A percentile compares a stretch with the other conserved stretches of the same genome.
Conservation (phyloP, 1,140 invertebrate species). For the Amphibalanus amphitrite region DNA sequence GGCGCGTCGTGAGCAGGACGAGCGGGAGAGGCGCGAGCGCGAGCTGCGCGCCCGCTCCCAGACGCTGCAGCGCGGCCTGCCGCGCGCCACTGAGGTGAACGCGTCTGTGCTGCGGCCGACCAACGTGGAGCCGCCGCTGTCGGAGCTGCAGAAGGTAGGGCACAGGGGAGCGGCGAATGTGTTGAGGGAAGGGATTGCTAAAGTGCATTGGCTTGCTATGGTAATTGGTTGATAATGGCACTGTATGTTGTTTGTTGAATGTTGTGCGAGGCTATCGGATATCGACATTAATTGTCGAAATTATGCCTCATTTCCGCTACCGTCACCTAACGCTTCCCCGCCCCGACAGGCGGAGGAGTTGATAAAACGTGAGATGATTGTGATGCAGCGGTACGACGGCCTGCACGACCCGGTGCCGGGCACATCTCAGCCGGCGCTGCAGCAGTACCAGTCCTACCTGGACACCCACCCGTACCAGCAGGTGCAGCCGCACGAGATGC, state of each 20-base stretch:
- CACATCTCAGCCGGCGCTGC: background rate
- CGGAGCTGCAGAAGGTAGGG: conserved; percentile 41
- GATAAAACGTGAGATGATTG: conserved; percentile 92
- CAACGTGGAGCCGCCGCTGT: conserved; percentile 50
- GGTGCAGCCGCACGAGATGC: background rate
- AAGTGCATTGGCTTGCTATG: too few relatives aligned
- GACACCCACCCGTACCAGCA: conserved; percentile 64
- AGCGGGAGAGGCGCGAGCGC: conserved; percentile 25
- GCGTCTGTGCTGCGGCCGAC: conserved; percentile 54
- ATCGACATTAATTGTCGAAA: too few relatives aligned
- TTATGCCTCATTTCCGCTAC: too few relatives aligned
- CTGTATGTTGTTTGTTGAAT: too few relatives aligned
- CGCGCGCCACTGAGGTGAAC: conserved; percentile 74
- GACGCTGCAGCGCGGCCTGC: conserved; percentile 73
- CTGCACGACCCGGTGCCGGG: conserved; percentile 29
- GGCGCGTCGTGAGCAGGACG: conserved; percentile 35
- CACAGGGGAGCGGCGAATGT: background rate
- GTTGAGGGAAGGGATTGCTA: too few relatives aligned
- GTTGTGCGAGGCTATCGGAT: too few relatives aligned
- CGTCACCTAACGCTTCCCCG: too few relatives aligned
- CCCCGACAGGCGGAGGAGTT: conserved; percentile 63
- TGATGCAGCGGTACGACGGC: conserved; percentile 83
- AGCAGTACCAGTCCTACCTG: conserved; percentile 38
- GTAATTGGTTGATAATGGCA: too few relatives aligned
- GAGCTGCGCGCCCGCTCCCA: conserved; percentile 66